Evolutionary conservation across 1,140 invertebrate species (phyloP).

Genomic region (Saccostrea echinata): DNA sequence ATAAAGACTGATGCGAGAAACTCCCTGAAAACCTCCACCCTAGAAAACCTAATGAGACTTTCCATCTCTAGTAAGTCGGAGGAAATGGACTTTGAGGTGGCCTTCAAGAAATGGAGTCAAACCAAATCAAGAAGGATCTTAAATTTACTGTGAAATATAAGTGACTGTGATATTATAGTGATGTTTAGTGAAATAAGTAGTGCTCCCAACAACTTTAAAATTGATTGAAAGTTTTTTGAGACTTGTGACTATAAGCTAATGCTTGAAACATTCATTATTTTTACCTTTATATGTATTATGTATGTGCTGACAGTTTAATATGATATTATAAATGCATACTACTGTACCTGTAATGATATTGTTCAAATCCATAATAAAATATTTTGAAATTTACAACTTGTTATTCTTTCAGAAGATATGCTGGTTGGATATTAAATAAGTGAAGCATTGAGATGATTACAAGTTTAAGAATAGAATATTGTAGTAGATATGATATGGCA

Average conservation of each 20-base stretch:
- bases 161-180: not conserved
- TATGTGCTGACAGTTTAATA: not conserved
- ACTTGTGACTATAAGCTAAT: not conserved
- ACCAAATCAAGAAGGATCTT: not conserved
- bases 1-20: constrained; percentile 47
- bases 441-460: too few relatives aligned
- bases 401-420: too few relatives aligned
- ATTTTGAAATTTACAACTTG: too few relatives aligned
- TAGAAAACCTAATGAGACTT: not conserved
- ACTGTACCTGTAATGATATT: not conserved
- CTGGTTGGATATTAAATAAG: too few relatives aligned
- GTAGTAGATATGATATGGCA: too few relatives aligned
- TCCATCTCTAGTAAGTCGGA: not conserved
- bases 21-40: not conserved
- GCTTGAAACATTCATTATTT: not conserved
- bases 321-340: not conserved
- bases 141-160: not conserved
- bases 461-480: too few relatives aligned
- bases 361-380: not conserved
- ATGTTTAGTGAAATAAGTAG: not conserved
- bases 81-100: not conserved
- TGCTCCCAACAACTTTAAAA: not conserved
- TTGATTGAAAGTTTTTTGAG: too few relatives aligned
- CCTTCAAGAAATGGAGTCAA: not conserved
- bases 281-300: not conserved